phyloP scores from a whole-genome alignment of 2,888 invertebrate species.

The Chalcosyrphus nemorum region DNA sequence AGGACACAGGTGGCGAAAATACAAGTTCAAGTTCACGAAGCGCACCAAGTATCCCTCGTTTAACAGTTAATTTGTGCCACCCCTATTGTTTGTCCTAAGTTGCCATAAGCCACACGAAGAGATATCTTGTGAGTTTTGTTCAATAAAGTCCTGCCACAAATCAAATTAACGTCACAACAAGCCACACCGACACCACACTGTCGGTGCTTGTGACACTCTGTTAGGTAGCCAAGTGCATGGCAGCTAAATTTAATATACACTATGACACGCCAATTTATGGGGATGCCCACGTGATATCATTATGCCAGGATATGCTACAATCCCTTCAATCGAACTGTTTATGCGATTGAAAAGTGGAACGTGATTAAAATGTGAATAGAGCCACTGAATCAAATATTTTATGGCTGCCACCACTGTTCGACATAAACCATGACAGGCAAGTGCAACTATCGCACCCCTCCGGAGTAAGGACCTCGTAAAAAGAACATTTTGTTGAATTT shows the following conservation, averaged over 20 bases:
- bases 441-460: neutral
- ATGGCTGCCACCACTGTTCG: neutral
- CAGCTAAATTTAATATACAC: constrained; percentile 30
- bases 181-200: neutral
- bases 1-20: constrained; percentile 6
- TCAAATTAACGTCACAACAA: constrained; percentile 49
- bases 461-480: constrained; percentile 24
- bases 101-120: neutral
- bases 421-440: constrained; percentile 18
- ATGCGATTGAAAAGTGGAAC: constrained; percentile 58
- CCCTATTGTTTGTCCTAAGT: neutral
- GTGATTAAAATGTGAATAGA: constrained; percentile 56
- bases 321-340: constrained; percentile 49
- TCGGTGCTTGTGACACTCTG: constrained; percentile 10
- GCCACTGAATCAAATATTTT: constrained; percentile 20
- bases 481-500: constrained; percentile 31
- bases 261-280: constrained; percentile 14
- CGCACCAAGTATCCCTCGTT: neutral
- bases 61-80: constrained; percentile 34
- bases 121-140: neutral
- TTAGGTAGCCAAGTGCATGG: constrained; percentile 7
- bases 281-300: constrained; percentile 23
- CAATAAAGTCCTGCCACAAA: constrained; percentile 32
- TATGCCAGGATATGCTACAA: constrained; percentile 8
- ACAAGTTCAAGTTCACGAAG: neutral